A percentile compares a stretch with the other conserved stretches of the same genome.
These are phyloP conservation scores for Balanococcus diminutus DNA, from an alignment of 2,888 invertebrate genomes.

Conservation along the genomic window DNA sequence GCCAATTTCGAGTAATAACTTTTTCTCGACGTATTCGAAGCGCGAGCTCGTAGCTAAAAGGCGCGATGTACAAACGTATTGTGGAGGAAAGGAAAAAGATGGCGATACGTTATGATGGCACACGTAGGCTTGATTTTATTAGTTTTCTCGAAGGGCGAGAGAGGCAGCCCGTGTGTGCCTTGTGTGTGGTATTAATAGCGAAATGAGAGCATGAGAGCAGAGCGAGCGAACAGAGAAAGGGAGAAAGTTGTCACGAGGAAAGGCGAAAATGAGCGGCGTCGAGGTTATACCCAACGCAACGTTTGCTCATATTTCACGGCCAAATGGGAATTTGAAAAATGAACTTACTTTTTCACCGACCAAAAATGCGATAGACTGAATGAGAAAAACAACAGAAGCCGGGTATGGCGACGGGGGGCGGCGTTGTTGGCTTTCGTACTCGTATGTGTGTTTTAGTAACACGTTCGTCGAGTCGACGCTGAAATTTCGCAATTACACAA, in stretches of 20 bases:
- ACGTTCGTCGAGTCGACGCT: too few relatives aligned
- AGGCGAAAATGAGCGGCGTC: background rate
- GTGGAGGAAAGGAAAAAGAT: background rate
- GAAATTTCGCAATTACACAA: too few relatives aligned
- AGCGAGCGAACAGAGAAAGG: background rate
- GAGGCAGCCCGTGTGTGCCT: too few relatives aligned
- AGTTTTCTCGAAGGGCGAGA: background rate
- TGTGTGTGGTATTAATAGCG: background rate
- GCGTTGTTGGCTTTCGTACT: background rate
- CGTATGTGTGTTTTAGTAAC: background rate
- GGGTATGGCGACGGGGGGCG: background rate
- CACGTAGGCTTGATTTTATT: background rate
- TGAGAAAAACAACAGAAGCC: background rate
- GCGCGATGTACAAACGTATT: background rate
- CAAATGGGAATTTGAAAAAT: conserved; percentile 44
- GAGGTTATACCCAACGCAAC: background rate
- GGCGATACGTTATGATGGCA: background rate
- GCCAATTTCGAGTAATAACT: background rate
- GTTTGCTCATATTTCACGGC: conserved; percentile 36
- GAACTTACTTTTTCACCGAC: conserved; percentile 33
- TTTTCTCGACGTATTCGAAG: background rate
- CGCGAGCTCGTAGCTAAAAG: background rate
- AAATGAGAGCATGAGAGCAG: background rate
- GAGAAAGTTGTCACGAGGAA: background rate
- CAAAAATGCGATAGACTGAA: background rate